phyloP scores from a whole-genome alignment of 2,113 vertebrate genomes.

The Sakesphorus luctuosus region DNA sequence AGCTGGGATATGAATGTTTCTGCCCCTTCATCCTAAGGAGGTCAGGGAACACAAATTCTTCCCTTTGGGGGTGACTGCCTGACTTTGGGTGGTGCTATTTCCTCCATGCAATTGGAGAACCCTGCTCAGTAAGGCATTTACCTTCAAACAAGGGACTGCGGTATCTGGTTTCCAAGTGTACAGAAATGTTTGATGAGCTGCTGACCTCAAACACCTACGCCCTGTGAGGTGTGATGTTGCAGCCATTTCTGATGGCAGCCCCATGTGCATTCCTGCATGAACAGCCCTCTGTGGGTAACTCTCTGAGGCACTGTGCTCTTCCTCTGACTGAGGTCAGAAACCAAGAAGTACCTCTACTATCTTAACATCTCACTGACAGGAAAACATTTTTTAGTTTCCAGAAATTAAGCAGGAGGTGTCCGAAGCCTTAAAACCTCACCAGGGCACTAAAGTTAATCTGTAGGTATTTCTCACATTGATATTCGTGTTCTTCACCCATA shows the following conservation, averaged over 20 bases:
- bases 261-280: not conserved
- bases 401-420: not conserved
- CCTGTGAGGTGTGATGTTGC: not conserved
- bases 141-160: fast-evolving
- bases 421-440: not conserved
- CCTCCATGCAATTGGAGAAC: not conserved
- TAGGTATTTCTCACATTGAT: not conserved
- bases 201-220: not conserved
- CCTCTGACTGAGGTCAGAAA: not conserved
- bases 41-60: not conserved
- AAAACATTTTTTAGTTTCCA: not conserved
- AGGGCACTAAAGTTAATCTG: not conserved
- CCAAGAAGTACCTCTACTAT: not conserved
- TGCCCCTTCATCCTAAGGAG: not conserved
- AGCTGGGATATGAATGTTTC: not conserved
- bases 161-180: not conserved
- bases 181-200: not conserved
- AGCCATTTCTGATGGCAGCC: not conserved
- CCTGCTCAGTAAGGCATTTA: not conserved
- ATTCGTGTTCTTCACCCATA: not conserved
- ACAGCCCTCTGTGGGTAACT: not conserved
- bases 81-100: not conserved
- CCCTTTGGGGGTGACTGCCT: not conserved
- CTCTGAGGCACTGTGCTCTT: not conserved
- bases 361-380: not conserved